Percentiles rank a stretch among this genome's conserved stretches.
Conservation (phyloP, 2,113 vertebrate species). For the Megalops atlanticus region DNA sequence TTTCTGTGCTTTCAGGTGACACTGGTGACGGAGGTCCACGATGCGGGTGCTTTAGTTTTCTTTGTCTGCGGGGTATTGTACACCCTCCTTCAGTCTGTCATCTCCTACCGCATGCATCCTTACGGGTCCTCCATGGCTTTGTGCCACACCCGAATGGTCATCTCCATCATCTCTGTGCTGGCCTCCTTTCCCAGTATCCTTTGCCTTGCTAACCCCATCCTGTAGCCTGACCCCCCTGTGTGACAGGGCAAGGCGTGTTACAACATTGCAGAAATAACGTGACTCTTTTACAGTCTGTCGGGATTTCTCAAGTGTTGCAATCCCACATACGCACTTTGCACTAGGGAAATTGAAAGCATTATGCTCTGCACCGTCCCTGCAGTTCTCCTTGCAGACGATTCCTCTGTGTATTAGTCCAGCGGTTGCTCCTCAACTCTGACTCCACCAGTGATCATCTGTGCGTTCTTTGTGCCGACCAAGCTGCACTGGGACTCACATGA, state of each 20-base stretch:
- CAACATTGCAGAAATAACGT: neutral
- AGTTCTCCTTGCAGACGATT: neutral
- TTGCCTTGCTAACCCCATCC: slow-evolving; percentile 41
- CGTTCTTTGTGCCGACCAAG: slow-evolving; percentile 66
- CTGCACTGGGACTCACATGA: slow-evolving; percentile 77
- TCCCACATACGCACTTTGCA: neutral
- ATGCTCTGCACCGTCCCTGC: neutral
- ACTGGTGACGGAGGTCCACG: slow-evolving; percentile 71
- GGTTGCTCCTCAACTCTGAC: slow-evolving; percentile 65
- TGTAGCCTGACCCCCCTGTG: neutral
- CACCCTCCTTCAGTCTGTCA: slow-evolving; percentile 74
- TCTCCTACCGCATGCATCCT: slow-evolving; percentile 75
- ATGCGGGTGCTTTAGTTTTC: slow-evolving; percentile 80
- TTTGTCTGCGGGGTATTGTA: slow-evolving; percentile 80
- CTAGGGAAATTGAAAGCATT: neutral
- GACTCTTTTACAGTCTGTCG: neutral
- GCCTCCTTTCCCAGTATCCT: slow-evolving; percentile 91
- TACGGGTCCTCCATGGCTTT: slow-evolving; percentile 64
- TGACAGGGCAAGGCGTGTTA: neutral
- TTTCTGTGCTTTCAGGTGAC: slow-evolving; percentile 74
- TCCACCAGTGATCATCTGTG: slow-evolving; percentile 76
- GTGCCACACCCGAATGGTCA: slow-evolving; percentile 62
- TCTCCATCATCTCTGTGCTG: slow-evolving; percentile 70
- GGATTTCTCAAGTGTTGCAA: neutral
- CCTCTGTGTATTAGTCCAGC: neutral